Conservation (phyloP, 2,113 vertebrate species). For the Buteo buteo region DNA sequence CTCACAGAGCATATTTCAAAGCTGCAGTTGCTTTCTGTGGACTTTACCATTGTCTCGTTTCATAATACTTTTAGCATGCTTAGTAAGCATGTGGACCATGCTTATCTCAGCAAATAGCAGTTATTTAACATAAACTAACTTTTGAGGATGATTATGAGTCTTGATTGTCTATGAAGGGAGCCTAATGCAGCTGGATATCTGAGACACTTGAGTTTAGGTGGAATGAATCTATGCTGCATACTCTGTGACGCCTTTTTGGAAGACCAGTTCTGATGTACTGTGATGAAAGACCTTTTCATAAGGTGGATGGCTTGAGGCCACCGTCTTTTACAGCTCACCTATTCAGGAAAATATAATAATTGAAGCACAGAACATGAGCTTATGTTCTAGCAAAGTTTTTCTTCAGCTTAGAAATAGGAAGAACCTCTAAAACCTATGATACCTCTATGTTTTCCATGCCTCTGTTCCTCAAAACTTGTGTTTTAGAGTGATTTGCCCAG, state of each 20-base stretch:
- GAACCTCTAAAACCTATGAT: not conserved
- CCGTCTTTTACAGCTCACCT: not conserved
- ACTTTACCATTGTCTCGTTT: not conserved
- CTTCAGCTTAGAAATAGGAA: not conserved
- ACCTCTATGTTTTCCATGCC: not conserved
- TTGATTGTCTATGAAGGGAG: not conserved
- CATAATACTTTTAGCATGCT: not conserved
- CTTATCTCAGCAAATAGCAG: not conserved
- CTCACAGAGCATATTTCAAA: not conserved
- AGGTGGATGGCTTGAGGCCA: not conserved
- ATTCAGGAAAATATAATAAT: not conserved
- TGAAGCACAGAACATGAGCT: not conserved
- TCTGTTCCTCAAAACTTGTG: not conserved
- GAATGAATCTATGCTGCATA: not conserved
- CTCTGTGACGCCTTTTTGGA: not conserved
- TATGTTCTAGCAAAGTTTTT: not conserved
- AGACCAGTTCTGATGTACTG: not conserved
- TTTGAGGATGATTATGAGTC: not conserved
- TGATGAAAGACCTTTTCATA: not conserved
- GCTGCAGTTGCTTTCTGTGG: not conserved
- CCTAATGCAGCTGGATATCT: not conserved
- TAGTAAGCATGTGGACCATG: not conserved
- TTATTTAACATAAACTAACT: not conserved
- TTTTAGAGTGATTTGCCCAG: not conserved
- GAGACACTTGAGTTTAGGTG: not conserved